These are phyloP conservation scores for Adelges cooleyi DNA, from an alignment of 1,140 invertebrate species.

Conservation along the genomic window DNA sequence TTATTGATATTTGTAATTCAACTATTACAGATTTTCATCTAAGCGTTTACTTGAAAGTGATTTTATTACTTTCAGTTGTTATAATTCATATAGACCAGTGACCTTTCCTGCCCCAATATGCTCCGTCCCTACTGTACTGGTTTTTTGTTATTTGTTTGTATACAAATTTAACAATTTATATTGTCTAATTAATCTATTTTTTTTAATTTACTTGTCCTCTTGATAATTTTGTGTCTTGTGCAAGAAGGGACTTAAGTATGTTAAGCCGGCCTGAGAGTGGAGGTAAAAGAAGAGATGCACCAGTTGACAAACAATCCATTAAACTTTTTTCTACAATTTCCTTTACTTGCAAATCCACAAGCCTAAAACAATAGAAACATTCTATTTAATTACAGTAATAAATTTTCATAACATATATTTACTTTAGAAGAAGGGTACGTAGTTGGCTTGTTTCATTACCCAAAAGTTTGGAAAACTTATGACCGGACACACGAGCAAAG, in stretches of 20 bases:
- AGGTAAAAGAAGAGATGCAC: slow-evolving; percentile 49
- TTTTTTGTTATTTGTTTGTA: too few species aligned
- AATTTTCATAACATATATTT: background rate
- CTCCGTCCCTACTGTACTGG: too few species aligned
- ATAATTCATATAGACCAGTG: too few species aligned
- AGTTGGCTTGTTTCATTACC: slow-evolving; percentile 45
- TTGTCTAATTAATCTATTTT: background rate
- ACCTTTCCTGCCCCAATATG: too few species aligned
- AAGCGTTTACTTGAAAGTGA: too few species aligned
- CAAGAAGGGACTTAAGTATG: slow-evolving; percentile 47
- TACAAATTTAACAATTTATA: too few species aligned
- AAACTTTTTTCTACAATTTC: slow-evolving; percentile 44
- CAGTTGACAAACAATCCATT: slow-evolving; percentile 46
- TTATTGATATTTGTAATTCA: too few species aligned
- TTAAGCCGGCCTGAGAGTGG: slow-evolving; percentile 48
- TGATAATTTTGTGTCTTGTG: slow-evolving; percentile 44
- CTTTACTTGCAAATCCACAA: slow-evolving; percentile 49
- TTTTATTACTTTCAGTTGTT: too few species aligned
- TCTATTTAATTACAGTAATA: too few species aligned
- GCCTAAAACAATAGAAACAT: too few species aligned
- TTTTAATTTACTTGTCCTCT: slow-evolving; percentile 42
- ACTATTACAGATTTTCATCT: too few species aligned
- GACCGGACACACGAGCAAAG: slow-evolving; percentile 42
- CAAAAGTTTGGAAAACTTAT: slow-evolving; percentile 41
- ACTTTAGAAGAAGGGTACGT: slow-evolving; percentile 44